Evolutionary conservation across 2,888 invertebrate genomes (phyloP), one percentile per base, ranked within the genome.

Genomic region (Microchrysa polita): DNA sequence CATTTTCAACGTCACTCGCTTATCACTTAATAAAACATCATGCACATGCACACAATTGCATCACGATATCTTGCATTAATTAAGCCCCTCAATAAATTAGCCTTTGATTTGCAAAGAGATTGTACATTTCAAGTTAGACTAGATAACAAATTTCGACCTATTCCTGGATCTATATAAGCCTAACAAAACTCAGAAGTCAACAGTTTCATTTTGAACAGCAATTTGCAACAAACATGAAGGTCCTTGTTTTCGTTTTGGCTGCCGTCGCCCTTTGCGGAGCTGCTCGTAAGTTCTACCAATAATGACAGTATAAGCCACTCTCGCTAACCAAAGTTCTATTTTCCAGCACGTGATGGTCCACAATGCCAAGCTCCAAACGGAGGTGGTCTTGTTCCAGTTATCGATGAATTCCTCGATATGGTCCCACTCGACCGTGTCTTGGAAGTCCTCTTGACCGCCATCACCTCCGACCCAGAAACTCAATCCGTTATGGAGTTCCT

Each of bases 381-480:
- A 2, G 59, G 52, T 55, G 75, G 75, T 18, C 53, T 74, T 14
- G 44, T 18, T 12, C 61, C 75, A 1, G 72, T 67, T 1, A 0
- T 74, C 10, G 42, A 55, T 22, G 67, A 67, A 74, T 52, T 75
- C 12, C 12, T 63, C 20, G 34, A 12, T 1, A 7, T 74, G 10
- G 14, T 76, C 18, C 74, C 74, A 60, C 5, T 61, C 14, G 67
- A 67, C 4, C 27, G 67, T 42, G 18, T 72, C n/a, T 14, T 73
- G 2, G 27, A 23, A 14, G 72, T 73, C 27, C 18, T 73, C 18
- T 18, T 73, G 2, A 59, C 42, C 12, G 72, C 67, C 5, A 12
- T 76, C 9, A 72, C 67, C 16, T 52, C 55, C 7, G 76, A 76
- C 60, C 10, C 10, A 61, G 74, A 76, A 74, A 72, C 74, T 20